Base-by-base conservation (phyloP, 2,113 vertebrate species). In the Ondatra zibethicus region DNA sequence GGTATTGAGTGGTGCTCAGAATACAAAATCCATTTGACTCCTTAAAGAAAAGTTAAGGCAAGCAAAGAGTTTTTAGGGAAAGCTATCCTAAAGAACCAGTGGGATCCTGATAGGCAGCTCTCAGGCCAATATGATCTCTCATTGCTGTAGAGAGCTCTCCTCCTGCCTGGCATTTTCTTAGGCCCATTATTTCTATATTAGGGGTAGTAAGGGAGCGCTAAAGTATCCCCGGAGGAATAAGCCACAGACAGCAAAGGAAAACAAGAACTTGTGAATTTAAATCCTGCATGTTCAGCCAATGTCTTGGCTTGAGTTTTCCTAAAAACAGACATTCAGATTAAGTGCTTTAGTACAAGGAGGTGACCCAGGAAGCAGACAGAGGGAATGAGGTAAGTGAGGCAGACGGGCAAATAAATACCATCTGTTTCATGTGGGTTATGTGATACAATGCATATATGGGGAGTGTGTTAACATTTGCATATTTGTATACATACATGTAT, bases 201-300 rank as follows among this genome's bases (percentile, higher is more conserved):
- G 66, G 65, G 17, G 17, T 65, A 33, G 72, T 63, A 12, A 94
- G 76, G 76, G 76, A 76, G 33, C 73, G 47, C 81, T 93, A 27
- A 92, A 50, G 17, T 81, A 23, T 65, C 87, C 92, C 55, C 72
- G 7, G 2, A 87, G 63, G 77, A 89, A 89, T 84, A 75, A 66
- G 21, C 45, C 86, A 89, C 39, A 91, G 89, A 89, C 45, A 65
- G 66, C n/a, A 31, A 96, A 95, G 52, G n/a, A 89, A 97, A 96
- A 89, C 39, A 96, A 82, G 72, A 55, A 89, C 45, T 68, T 82
- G 68, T 7, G 36, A 39, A 66, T 89, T 95, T 68, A 92, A 91
- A 95, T 63, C 39, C 58, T 96, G 27, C 68, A 78, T 92, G 12
- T 73, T 84, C 58, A 73, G 39, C 78, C n/a, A 58, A 27, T 65